Conservation (phyloP, 2,113 vertebrate genomes). For the Bubo scandiacus region DNA sequence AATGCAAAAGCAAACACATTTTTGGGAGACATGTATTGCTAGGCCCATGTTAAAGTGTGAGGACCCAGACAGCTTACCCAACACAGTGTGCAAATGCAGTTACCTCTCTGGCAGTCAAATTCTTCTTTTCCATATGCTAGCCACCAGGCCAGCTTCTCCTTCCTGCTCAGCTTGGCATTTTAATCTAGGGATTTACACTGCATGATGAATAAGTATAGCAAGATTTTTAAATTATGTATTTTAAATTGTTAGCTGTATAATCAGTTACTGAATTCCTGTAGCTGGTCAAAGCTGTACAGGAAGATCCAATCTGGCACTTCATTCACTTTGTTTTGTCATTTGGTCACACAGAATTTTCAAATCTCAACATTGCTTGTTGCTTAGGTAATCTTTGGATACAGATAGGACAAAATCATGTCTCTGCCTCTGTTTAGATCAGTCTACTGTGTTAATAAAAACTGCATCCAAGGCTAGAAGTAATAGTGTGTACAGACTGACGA, state of each 20-base stretch:
- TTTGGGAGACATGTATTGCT: not conserved
- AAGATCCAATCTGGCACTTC: not conserved
- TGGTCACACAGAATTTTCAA: not conserved
- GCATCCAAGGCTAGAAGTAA: not conserved
- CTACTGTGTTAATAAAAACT: not conserved
- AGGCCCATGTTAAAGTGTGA: not conserved
- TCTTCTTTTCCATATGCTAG: not conserved
- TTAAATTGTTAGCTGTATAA: not conserved
- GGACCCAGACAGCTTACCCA: not conserved
- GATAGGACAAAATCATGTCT: not conserved
- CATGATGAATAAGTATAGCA: not conserved
- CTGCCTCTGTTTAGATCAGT: not conserved
- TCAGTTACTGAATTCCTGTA: not conserved
- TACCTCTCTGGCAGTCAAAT: not conserved
- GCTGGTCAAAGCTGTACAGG: not conserved
- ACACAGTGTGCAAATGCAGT: not conserved
- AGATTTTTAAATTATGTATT: not conserved
- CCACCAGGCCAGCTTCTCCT: not conserved
- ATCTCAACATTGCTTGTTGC: not conserved
- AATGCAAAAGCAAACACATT: rapidly evolving
- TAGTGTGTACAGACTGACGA: not conserved
- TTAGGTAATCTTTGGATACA: not conserved
- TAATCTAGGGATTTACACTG: not conserved
- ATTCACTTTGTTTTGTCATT: not conserved
- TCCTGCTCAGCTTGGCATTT: not conserved